A percentile compares a stretch with the other conserved stretches of the same genome.
phyloP scores from a whole-genome alignment of 1,140 invertebrate species.

The Drosophila mauritiana region DNA sequence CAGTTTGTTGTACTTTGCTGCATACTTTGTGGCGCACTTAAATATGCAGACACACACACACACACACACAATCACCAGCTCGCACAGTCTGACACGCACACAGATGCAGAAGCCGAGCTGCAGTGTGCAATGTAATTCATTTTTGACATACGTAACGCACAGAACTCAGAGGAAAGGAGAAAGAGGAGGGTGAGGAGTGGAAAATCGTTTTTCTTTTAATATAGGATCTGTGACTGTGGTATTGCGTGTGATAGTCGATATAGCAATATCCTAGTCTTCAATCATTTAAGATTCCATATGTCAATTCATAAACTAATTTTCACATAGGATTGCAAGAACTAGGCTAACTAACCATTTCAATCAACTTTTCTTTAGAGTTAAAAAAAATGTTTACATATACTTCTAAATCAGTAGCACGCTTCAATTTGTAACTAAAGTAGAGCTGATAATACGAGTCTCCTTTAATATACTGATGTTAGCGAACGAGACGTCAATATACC shows the following conservation, averaged over 20 bases:
- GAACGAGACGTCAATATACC: background rate
- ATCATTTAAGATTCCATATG: too few species aligned
- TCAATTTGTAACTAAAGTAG: too few species aligned
- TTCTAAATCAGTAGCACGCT: too few species aligned
- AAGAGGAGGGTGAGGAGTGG: background rate
- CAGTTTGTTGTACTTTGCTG: conserved; percentile 77
- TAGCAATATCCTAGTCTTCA: background rate
- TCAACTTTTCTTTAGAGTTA: too few species aligned
- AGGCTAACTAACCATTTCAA: too few species aligned
- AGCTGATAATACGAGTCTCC: too few species aligned
- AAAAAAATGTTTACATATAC: too few species aligned
- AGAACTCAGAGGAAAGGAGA: background rate
- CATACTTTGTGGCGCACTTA: conserved; percentile 74
- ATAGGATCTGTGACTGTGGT: background rate
- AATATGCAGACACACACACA: conserved; percentile 66
- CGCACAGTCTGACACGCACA: conserved; percentile 27
- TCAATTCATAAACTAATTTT: too few species aligned
- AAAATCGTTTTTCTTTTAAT: conserved; percentile 19
- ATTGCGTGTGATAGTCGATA: background rate
- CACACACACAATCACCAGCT: background rate
- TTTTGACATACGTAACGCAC: conserved; percentile 58
- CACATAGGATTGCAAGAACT: too few species aligned
- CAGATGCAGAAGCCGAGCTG: conserved; percentile 37
- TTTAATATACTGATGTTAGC: too few species aligned
- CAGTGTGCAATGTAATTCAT: conserved; percentile 72